A percentile compares a stretch with the other conserved stretches of the same genome.
Conservation (phyloP, 2,797 vertebrate genomes). For the Rhynchonycteris naso region DNA sequence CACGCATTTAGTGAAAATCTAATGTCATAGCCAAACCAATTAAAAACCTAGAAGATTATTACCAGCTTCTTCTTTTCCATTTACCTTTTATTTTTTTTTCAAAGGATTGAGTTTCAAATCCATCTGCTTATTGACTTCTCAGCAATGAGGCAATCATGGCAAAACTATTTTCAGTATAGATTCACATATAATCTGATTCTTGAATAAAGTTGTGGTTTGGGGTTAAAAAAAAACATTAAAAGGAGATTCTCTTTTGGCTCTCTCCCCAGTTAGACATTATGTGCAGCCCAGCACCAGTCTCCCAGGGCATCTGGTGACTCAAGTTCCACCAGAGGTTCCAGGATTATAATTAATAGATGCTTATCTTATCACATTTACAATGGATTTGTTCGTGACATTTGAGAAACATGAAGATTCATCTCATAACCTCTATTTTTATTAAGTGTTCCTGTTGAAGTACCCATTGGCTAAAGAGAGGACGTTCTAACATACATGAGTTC, state of each 20-base stretch:
- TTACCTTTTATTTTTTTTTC: slow-evolving; percentile 37
- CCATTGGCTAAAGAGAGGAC: neutral
- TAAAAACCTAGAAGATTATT: slow-evolving; percentile 2
- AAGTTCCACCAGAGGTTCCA: neutral
- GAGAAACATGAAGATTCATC: slow-evolving; percentile 29
- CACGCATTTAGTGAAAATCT: neutral
- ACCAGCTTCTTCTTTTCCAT: slow-evolving; percentile 13
- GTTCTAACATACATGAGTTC: neutral
- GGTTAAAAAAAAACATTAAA: neutral
- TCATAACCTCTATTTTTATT: neutral
- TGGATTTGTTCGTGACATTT: neutral
- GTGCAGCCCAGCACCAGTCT: neutral
- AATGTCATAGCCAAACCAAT: slow-evolving; percentile 17
- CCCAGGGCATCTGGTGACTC: neutral
- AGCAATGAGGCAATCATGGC: neutral
- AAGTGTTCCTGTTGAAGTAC: neutral
- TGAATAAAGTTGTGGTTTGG: slow-evolving; percentile 44
- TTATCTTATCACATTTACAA: neutral
- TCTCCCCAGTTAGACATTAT: neutral
- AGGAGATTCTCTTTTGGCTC: neutral
- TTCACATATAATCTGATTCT: slow-evolving; percentile 56
- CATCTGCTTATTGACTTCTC: neutral
- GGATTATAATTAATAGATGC: neutral
- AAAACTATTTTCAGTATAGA: slow-evolving; percentile 35
- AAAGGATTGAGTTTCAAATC: slow-evolving; percentile 49